Evolutionary conservation across 2,797 vertebrate species (phyloP).

Genomic region (Tarsius wallacei): DNA sequence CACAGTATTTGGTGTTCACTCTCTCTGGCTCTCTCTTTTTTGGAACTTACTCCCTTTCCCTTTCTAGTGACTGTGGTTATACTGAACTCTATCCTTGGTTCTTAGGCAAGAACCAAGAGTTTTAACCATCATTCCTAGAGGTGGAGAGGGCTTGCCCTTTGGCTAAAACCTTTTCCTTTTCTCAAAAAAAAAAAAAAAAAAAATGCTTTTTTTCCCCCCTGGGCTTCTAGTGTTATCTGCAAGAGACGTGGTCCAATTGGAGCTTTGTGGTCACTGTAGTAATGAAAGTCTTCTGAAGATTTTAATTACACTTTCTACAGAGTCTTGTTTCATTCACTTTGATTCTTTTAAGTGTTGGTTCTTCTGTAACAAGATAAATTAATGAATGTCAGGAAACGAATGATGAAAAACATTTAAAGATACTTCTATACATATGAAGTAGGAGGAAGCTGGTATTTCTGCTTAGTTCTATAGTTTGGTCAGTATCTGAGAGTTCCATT

Average conservation of each 20-base stretch:
- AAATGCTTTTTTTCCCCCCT: neutral
- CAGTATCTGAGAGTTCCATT: neutral
- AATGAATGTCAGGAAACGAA: neutral
- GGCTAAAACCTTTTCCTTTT: neutral
- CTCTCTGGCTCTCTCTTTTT: neutral
- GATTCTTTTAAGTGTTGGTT: neutral
- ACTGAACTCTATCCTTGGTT: neutral
- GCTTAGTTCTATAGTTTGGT: neutral
- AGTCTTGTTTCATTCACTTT: neutral
- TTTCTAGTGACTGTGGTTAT: neutral
- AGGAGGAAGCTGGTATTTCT: neutral
- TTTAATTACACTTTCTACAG: neutral
- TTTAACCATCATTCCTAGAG: neutral
- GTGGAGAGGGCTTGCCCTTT: neutral
- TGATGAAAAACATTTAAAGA: neutral
- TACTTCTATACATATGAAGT: neutral
- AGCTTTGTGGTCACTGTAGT: neutral
- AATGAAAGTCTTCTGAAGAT: neutral
- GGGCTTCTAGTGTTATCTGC: neutral
- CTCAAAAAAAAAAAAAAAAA: too few species aligned
- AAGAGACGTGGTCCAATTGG: neutral
- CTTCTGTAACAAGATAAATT: neutral
- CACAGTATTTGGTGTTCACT: neutral
- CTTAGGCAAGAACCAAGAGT: neutral
- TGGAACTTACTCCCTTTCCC: neutral